phyloP scores from a whole-genome alignment of 2,888 invertebrate genomes.

The Melanostoma scalare region DNA sequence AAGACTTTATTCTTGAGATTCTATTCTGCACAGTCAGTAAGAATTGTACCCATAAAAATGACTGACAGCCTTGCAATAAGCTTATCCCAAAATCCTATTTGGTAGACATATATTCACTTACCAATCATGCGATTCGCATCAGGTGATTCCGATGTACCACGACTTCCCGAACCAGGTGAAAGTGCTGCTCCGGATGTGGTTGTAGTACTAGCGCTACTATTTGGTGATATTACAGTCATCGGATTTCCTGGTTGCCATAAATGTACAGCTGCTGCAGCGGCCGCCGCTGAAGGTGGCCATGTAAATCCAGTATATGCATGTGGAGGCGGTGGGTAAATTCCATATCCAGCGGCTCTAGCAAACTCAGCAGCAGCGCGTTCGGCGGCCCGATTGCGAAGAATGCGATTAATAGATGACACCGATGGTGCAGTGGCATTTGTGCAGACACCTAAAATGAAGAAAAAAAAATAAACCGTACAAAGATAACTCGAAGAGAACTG shows the following conservation, averaged over 20 bases:
- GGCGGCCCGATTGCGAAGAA: slow-evolving; percentile 96
- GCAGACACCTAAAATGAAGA: slow-evolving; percentile 90
- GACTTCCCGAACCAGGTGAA: slow-evolving; percentile 83
- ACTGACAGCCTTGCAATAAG: neutral
- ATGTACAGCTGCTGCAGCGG: slow-evolving; percentile 80
- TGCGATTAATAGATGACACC: slow-evolving; percentile 98
- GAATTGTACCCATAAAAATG: too few relatives aligned
- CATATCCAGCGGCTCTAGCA: slow-evolving; percentile 94
- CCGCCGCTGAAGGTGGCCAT: slow-evolving; percentile 83
- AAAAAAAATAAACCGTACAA: slow-evolving; percentile 10
- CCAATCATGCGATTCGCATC: slow-evolving; percentile 81
- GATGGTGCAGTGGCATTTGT: slow-evolving; percentile 97
- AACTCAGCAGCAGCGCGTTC: slow-evolving; percentile 98
- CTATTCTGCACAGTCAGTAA: too few relatives aligned
- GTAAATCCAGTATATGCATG: slow-evolving; percentile 86
- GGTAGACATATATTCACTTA: slow-evolving; percentile 65
- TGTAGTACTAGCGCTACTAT: slow-evolving; percentile 80
- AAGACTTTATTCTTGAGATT: too few relatives aligned
- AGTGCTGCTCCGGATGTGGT: slow-evolving; percentile 83
- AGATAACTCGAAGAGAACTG: neutral
- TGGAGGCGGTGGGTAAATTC: slow-evolving; percentile 87
- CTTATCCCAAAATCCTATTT: neutral
- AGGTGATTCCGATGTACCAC: slow-evolving; percentile 80
- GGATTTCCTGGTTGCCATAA: slow-evolving; percentile 85
- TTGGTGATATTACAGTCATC: slow-evolving; percentile 83